Percentiles rank a stretch among this genome's conserved stretches.
Conservation (phyloP, 1,140 invertebrate genomes). For the Gryon sp. region DNA sequence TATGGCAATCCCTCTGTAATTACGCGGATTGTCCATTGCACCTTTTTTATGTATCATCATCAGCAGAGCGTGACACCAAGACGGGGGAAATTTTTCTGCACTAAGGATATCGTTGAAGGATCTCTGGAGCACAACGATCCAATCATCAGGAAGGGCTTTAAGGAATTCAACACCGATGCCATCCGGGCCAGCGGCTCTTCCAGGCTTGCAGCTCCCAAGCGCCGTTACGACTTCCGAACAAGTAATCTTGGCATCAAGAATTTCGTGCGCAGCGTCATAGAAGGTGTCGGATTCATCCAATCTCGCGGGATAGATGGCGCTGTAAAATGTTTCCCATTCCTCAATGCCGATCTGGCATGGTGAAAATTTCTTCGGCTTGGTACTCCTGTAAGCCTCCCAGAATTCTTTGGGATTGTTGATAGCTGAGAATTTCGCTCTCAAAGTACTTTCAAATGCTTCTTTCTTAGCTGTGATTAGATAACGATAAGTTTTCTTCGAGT, state of each 20-base stretch:
- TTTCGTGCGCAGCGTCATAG: neutral
- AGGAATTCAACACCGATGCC: neutral
- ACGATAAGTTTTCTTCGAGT: too few relatives aligned
- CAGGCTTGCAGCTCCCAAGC: neutral
- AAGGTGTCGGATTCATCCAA: too few relatives aligned
- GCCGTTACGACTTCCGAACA: neutral
- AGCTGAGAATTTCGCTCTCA: too few relatives aligned
- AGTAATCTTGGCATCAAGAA: neutral
- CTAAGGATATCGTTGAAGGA: neutral
- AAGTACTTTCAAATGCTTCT: neutral
- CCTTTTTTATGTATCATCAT: slow-evolving; percentile 14
- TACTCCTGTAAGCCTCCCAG: neutral
- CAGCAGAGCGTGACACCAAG: neutral
- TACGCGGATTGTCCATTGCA: neutral
- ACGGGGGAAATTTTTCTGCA: neutral
- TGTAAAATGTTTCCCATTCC: neutral
- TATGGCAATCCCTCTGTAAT: slow-evolving; percentile 22
- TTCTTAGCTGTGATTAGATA: too few relatives aligned
- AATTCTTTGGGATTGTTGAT: neutral
- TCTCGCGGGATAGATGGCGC: neutral
- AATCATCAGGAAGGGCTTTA: neutral
- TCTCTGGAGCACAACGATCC: too few relatives aligned
- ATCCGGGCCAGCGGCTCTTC: neutral
- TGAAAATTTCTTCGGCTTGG: neutral
- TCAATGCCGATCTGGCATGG: too few relatives aligned